These are phyloP conservation scores for Pristionchus entomophagus DNA, from an alignment of 2,888 invertebrate species.

Conservation along the genomic window DNA sequence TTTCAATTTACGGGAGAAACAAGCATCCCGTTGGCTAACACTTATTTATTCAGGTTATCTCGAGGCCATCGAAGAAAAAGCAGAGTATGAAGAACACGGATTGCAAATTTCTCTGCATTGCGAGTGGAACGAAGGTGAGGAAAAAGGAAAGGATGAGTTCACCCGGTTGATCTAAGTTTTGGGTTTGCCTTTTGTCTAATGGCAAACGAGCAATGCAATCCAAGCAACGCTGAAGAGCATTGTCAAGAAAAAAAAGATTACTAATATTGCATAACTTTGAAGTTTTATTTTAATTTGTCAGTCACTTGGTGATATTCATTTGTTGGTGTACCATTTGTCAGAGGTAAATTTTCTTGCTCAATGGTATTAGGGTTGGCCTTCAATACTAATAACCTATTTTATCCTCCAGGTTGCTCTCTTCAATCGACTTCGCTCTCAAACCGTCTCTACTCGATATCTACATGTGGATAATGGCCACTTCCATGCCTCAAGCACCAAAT, in stretches of 20 bases:
- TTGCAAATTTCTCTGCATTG: conserved; percentile 87
- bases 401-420: conserved; percentile 87
- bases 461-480: conserved; percentile 99
- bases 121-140: conserved; percentile 90
- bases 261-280: too few species aligned
- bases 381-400: too few species aligned
- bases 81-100: conserved; percentile 99
- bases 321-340: too few species aligned
- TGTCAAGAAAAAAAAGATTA: too few species aligned
- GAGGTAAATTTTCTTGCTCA: too few species aligned
- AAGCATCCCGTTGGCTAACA: background rate
- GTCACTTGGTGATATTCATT: too few species aligned
- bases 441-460: conserved; percentile 97
- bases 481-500: conserved; percentile 98
- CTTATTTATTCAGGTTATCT: conserved; percentile 85
- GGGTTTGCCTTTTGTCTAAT: too few species aligned
- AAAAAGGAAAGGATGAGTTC: conserved; percentile 83
- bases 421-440: conserved; percentile 96
- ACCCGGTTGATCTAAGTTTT: too few species aligned
- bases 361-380: background rate
- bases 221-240: too few species aligned
- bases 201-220: too few species aligned
- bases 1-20: too few species aligned
- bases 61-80: conserved; percentile 99
- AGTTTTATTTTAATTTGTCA: too few species aligned